Evolutionary conservation across 2,113 vertebrate species (phyloP).

Genomic region (Lophura nycthemera): DNA sequence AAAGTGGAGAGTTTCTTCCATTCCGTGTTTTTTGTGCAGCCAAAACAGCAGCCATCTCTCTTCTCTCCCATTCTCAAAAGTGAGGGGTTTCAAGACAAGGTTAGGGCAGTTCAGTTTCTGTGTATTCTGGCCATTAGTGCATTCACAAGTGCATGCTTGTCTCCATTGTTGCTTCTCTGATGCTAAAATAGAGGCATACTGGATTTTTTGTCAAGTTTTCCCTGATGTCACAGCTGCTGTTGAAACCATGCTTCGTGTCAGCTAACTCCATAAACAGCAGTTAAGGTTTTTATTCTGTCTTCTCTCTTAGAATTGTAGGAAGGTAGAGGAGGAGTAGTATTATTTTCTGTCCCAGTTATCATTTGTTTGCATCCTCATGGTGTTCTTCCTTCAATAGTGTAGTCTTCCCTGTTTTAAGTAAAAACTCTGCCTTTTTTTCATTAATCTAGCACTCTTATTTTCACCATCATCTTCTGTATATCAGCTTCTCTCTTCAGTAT

Average conservation of each 20-base stretch:
- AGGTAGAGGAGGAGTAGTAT: neutral
- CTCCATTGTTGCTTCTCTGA: neutral
- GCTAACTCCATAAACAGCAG: neutral
- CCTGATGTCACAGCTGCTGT: neutral
- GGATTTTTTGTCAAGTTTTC: neutral
- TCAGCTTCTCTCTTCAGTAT: neutral
- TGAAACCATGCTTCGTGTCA: neutral
- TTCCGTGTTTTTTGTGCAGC: neutral
- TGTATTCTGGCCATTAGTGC: neutral
- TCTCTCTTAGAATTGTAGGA: neutral
- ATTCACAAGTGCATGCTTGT: neutral
- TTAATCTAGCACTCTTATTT: neutral
- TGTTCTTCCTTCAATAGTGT: neutral
- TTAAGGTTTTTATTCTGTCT: neutral
- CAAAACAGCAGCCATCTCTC: neutral
- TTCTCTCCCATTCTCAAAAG: neutral
- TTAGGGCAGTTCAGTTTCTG: neutral
- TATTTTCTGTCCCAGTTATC: neutral
- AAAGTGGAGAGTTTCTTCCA: neutral
- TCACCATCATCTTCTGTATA: neutral
- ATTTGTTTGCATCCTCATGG: neutral
- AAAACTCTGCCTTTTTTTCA: neutral
- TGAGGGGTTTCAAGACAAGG: neutral
- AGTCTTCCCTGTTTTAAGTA: neutral
- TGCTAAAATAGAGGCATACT: neutral